Evolutionary conservation across 2,113 vertebrate genomes (phyloP).

Genomic region (Mesoclemmys tuberculata): DNA sequence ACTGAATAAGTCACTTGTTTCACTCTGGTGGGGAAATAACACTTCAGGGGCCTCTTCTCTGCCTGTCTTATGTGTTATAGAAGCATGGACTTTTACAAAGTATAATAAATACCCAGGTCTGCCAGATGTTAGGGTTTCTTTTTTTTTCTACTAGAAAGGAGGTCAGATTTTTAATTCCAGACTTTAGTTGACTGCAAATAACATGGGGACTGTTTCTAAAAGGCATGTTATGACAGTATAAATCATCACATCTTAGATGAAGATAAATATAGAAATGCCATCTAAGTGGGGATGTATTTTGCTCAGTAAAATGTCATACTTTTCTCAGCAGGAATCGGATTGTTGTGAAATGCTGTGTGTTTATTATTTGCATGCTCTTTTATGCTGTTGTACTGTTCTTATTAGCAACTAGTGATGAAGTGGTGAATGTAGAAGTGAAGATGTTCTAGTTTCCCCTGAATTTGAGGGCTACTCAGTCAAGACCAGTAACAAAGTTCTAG

Average conservation of each 20-base stretch:
- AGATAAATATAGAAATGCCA: constrained; percentile 60
- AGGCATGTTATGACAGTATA: constrained; percentile 64
- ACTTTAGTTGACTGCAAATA: constrained; percentile 51
- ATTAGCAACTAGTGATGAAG: not conserved
- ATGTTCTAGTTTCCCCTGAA: not conserved
- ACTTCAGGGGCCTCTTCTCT: constrained; percentile 71
- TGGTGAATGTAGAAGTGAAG: not conserved
- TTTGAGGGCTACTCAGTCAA: not conserved
- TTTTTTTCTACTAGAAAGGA: constrained; percentile 23
- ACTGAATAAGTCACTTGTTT: constrained; percentile 79
- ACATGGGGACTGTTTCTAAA: constrained; percentile 51
- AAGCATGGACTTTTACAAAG: constrained; percentile 69
- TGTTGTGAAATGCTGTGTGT: constrained; percentile 31
- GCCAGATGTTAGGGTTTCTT: constrained; percentile 69
- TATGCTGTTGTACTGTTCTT: not conserved
- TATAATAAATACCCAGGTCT: constrained; percentile 66
- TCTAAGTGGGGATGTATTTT: constrained; percentile 58
- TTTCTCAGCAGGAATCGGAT: constrained; percentile 21
- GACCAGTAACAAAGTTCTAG: not conserved
- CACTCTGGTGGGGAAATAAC: constrained; percentile 73
- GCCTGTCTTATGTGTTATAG: constrained; percentile 71
- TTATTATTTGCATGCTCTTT: constrained; percentile 36
- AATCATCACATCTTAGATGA: constrained; percentile 58
- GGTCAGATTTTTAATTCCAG: constrained; percentile 44
- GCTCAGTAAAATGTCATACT: not conserved